Conservation (phyloP, 2,113 vertebrate genomes). For the Melospiza georgiana region DNA sequence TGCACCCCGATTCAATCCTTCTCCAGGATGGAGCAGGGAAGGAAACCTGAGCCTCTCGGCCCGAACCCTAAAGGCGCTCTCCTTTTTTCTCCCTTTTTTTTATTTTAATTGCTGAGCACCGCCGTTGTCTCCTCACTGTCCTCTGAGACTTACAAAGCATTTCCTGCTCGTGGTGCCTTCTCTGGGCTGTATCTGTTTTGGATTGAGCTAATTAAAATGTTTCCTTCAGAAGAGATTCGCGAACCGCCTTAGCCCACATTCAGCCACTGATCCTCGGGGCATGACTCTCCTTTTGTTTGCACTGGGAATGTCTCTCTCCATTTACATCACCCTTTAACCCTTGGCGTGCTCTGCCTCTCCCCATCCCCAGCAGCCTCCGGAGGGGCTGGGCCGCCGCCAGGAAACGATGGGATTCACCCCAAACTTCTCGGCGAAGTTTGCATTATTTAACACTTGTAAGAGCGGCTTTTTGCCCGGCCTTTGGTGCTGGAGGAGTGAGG, state of each 20-base stretch:
- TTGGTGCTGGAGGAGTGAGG: not conserved
- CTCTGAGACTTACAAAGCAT: conserved; percentile 60
- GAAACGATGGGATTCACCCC: not conserved
- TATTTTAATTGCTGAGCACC: not conserved
- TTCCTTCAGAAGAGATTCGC: conserved; percentile 33
- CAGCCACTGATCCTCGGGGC: conserved; percentile 54
- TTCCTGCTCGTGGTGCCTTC: conserved; percentile 49
- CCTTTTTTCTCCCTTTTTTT: not conserved
- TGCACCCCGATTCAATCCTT: not conserved
- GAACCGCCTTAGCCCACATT: conserved; percentile 18
- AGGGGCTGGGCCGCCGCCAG: not conserved
- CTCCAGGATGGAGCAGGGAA: not conserved
- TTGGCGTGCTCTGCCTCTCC: not conserved
- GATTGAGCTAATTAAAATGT: conserved; percentile 66
- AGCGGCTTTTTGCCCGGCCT: not conserved
- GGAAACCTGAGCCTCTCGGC: conserved; percentile 3
- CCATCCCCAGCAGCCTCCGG: not conserved
- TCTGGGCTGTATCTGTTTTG: conserved; percentile 60
- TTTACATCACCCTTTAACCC: conserved; percentile 59
- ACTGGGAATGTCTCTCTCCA: conserved; percentile 60
- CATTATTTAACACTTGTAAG: not conserved
- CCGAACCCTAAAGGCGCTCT: not conserved
- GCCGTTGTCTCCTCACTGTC: conserved; percentile 53
- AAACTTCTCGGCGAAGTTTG: not conserved
- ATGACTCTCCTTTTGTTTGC: conserved; percentile 64